Base-by-base conservation (phyloP, 1,140 invertebrate species). In the Dufourea novaeangliae region DNA sequence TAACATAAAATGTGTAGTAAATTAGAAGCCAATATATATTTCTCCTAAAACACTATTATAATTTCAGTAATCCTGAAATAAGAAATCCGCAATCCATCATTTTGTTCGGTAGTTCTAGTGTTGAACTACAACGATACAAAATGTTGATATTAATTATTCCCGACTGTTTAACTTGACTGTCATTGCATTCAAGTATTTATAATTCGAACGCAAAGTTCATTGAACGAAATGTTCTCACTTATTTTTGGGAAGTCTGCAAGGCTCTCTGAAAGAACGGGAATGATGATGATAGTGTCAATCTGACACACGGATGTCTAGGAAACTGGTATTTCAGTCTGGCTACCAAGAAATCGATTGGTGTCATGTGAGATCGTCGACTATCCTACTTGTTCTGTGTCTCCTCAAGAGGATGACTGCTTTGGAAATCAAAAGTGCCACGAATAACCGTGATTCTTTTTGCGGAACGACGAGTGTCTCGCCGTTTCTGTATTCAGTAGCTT, bases 281-380 rank as follows among this genome's bases (percentile, higher is more conserved):
- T 8, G n/a, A 12, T 8, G n/a, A 12, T 0, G n/a, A 4, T 3
- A 25, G 52, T 34, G 8, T 41, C n/a, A 1, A 14, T 25, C 3
- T 17, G 59, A 62, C 10, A 39, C 59, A 39, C 22, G 11, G 59
- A 39, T 39, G 34, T 39, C 32, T n/a, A 11, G 34, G 59, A 62
- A 37, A 63, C 50, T 37, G 39, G 22, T 56, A 27, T 27, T 34
- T 27, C 61, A 63, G 25, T 50, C 32, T n/a, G 29, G 64, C 32
- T 88, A 84, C 83, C 72, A 37, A 67, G 82, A 86, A 88, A 69
- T 71, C 61, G 63, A 87, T 87, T 78, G 77, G 84, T 88, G 85
- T 87, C 87, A 88, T 80, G 59, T 4, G 59, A 62, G 34, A 62
- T 63, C 71, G 25, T 14, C 50, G 41, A 29, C 22, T 75, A 72